Base-by-base conservation (phyloP, 2,113 vertebrate species). In the Hystrix cristata region DNA sequence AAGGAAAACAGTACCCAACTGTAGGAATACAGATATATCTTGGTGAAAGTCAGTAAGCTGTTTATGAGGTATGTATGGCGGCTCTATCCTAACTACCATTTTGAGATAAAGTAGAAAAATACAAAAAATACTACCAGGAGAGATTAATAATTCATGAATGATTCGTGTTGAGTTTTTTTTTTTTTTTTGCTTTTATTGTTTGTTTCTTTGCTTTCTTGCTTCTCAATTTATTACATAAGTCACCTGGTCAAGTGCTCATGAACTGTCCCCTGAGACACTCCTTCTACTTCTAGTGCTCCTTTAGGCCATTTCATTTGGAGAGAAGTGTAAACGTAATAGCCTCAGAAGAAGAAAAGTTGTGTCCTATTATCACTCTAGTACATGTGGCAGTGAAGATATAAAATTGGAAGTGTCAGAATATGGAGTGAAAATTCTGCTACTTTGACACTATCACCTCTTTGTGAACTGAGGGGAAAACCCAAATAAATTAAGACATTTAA, bases 231-330 rank as follows among this genome's bases (percentile, higher is more conserved):
- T 71, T 80, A 53, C 16, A 93, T 23, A 85, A 84, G 91, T 80
- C 91, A 3, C n/a, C 74, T 84, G 38, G 69, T 27, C 55, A 64
- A 23, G 10, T 71, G 31, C 21, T 88, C 15, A 7, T 80, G 43
- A 82, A 84, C 64, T 43, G 7, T 46, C 62, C 62, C 48, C 69
- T 86, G 46, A 65, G 1, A 78, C 59, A 9, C 55, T n/a, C 43
- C 15, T 64, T 71, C 64, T 1, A 43, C 38, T 7, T 71, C 21
- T 60, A 23, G 18, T 55, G 12, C 76, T 84, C 51, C 25, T 60
- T 92, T 86, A 80, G 71, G 34, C 51, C 27, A n/a, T 82, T 91
- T 95, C 13, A 86, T 74, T 96, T 93, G n/a, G 34, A 57, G 23
- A 88, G 55, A 97, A 51, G 64, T 82, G 51, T 13, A 48, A 96